Conservation (phyloP, 23 tunicate species). For the Styela clava region DNA sequence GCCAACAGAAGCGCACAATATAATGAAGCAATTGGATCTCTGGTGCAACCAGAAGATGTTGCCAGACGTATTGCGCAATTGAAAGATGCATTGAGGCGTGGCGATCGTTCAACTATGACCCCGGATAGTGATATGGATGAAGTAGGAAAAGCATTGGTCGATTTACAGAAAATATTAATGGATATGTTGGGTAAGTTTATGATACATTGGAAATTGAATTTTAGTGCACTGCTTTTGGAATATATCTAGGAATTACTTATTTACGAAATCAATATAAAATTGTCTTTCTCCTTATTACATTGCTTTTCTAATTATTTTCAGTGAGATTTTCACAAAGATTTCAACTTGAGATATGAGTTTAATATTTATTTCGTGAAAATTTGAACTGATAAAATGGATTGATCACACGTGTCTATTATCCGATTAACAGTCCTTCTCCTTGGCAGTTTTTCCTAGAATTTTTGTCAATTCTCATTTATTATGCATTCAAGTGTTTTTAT, state of each 20-base stretch:
- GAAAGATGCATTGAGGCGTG: conserved; percentile 45
- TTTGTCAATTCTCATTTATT: neutral
- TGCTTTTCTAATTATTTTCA: no score
- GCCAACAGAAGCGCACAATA: conserved; percentile 11
- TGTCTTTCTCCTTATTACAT: no score
- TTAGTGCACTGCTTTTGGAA: neutral
- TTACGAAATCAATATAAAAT: no score
- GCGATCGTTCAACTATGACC: conserved; percentile 34
- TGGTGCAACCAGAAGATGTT: conserved; percentile 64
- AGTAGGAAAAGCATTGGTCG: conserved; percentile 44
- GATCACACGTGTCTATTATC: neutral
- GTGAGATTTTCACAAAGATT: no score
- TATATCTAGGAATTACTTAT: no score
- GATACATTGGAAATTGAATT: neutral
- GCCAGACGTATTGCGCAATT: conserved; percentile 43
- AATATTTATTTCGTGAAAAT: no score
- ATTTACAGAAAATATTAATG: conserved; percentile 18
- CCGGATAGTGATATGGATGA: conserved; percentile 27
- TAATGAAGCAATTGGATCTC: conserved; percentile 33
- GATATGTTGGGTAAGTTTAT: conserved; percentile 24
- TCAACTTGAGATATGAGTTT: no score
- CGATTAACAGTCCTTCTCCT: neutral
- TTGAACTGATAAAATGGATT: neutral
- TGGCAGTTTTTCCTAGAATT: neutral
- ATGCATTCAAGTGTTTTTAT: neutral